phyloP scores from a whole-genome alignment of 1,140 invertebrate genomes.

The Procambarus virginalis region DNA sequence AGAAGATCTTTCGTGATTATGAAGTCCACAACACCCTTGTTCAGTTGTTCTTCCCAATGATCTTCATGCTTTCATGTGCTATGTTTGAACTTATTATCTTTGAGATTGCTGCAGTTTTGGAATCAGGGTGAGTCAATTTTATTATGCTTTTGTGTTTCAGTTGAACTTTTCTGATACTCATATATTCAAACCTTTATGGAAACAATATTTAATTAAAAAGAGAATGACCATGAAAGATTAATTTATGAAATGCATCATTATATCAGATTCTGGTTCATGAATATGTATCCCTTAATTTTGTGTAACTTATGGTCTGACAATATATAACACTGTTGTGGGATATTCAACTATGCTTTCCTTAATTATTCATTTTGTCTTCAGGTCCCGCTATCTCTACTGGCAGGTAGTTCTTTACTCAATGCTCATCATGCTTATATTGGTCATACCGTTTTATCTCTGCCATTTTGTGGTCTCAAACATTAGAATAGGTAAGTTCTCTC shows the following conservation, averaged over 20 bases:
- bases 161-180: no score
- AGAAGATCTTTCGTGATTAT: conserved; percentile 98
- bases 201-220: no score
- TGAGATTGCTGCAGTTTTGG: conserved; percentile 96
- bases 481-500: conserved; percentile 47
- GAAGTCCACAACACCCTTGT: conserved; percentile 96
- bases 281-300: no score
- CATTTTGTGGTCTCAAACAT: conserved; percentile 93
- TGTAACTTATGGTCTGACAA: no score
- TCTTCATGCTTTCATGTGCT: conserved; percentile 97
- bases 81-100: conserved; percentile 99
- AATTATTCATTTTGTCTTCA: conserved; percentile 75
- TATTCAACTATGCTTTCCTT: no score
- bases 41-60: conserved; percentile 96
- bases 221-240: no score
- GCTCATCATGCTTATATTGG: conserved; percentile 94
- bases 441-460: conserved; percentile 98
- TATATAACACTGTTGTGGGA: no score
- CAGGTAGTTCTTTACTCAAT: conserved; percentile 92
- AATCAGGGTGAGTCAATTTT: conserved; percentile 80
- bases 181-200: no score
- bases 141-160: no score
- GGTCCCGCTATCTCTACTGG: conserved; percentile 97
- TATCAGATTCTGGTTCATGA: no score
- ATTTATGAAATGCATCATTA: no score